phyloP scores from a whole-genome alignment of 1,140 invertebrate genomes.

The Ceratina japonica region DNA sequence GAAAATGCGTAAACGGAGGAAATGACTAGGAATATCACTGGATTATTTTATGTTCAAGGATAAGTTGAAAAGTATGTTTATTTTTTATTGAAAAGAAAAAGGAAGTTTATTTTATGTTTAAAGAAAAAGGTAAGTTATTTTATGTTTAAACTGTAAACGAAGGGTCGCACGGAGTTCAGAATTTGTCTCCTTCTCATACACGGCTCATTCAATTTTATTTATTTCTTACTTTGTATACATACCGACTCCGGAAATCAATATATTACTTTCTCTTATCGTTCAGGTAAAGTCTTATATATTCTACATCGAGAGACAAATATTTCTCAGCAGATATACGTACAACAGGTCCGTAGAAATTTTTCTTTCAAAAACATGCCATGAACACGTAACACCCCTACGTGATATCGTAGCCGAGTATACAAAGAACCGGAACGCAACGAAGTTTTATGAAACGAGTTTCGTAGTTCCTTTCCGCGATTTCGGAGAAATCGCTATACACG shows the following conservation, averaged over 20 bases:
- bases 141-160: too few relatives aligned
- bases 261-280: slow-evolving; percentile 39
- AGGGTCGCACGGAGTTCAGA: neutral
- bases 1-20: neutral
- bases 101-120: neutral
- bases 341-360: slow-evolving; percentile 43
- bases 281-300: slow-evolving; percentile 19
- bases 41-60: neutral
- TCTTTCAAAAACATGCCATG: slow-evolving; percentile 16
- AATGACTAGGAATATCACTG: neutral
- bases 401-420: slow-evolving; percentile 24
- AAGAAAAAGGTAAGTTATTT: too few relatives aligned
- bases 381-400: slow-evolving; percentile 17
- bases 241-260: slow-evolving; percentile 34
- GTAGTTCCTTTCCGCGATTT: neutral
- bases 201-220: slow-evolving; percentile 26
- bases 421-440: slow-evolving; percentile 16
- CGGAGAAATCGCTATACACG: neutral
- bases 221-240: slow-evolving; percentile 27
- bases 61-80: neutral
- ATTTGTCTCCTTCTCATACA: too few relatives aligned
- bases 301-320: slow-evolving; percentile 33
- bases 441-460: slow-evolving; percentile 27
- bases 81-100: neutral
- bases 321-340: slow-evolving; percentile 34